Evolutionary conservation across 2,113 vertebrate species (phyloP).

Genomic region (Trichechus manatus): DNA sequence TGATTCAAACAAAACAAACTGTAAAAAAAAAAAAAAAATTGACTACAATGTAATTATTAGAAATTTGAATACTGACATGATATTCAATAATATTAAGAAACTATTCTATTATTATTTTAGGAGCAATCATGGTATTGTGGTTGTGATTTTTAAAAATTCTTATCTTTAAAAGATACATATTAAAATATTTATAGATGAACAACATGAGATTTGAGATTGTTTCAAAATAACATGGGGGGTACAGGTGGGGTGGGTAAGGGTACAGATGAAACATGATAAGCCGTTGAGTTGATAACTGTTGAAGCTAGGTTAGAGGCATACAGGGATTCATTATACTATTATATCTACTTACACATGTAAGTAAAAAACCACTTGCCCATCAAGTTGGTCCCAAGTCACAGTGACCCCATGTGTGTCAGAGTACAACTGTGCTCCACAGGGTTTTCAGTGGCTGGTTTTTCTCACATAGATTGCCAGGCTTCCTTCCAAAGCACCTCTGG

Average conservation of each 20-base stretch:
- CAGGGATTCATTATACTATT: not conserved
- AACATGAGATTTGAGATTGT: not conserved
- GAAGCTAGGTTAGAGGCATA: too few relatives aligned
- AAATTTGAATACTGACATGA: not conserved
- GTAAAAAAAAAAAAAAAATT: not conserved
- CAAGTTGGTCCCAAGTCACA: too few relatives aligned
- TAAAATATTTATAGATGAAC: not conserved
- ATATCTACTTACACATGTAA: not conserved
- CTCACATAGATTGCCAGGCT: too few relatives aligned
- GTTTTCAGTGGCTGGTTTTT: too few relatives aligned
- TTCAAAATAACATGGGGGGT: not conserved
- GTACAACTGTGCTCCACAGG: too few relatives aligned
- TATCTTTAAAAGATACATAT: not conserved
- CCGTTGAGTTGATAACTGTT: not conserved
- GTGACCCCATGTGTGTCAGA: too few relatives aligned
- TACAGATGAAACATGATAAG: not conserved
- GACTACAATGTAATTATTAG: not conserved
- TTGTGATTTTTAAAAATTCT: not conserved
- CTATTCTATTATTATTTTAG: not conserved
- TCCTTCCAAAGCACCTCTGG: too few relatives aligned
- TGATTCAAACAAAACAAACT: not conserved
- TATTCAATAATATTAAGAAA: not conserved
- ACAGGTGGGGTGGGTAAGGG: not conserved
- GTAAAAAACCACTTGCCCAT: too few relatives aligned
- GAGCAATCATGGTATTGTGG: not conserved